A percentile compares a stretch with the other conserved stretches of the same genome.
These are phyloP conservation scores for Sycophila texana DNA, from an alignment of 2,888 invertebrate species.

Conservation along the genomic window DNA sequence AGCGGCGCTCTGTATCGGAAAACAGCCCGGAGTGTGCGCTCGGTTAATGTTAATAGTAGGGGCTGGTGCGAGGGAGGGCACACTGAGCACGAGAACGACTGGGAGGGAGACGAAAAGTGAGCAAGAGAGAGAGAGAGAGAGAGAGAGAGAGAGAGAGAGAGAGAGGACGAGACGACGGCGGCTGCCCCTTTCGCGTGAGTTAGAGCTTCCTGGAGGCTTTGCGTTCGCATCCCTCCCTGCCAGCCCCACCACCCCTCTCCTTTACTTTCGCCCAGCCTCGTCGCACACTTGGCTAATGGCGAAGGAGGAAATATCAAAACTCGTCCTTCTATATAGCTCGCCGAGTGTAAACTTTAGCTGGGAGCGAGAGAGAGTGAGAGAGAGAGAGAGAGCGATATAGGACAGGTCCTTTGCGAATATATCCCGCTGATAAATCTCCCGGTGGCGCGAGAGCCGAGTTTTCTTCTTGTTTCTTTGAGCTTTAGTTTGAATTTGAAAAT, in stretches of 20 bases:
- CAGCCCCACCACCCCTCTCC: conserved; percentile 30
- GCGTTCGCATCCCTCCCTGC: conserved; percentile 62
- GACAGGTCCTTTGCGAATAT: conserved; percentile 24
- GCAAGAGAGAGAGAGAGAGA: conserved; percentile 25
- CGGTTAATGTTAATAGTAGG: conserved; percentile 70
- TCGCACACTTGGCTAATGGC: conserved; percentile 62
- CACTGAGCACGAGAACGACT: neutral
- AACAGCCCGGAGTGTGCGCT: conserved; percentile 60
- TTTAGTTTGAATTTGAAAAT: conserved; percentile 24
- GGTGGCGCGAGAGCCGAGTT: neutral
- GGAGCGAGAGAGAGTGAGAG: too few species aligned
- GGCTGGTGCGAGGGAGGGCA: conserved; percentile 60
- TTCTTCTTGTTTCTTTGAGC: conserved; percentile 9
- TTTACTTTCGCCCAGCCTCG: conserved; percentile 6
- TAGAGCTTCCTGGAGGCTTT: conserved; percentile 70
- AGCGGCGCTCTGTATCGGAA: conserved; percentile 43
- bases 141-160: conserved; percentile 32
- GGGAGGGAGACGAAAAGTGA: conserved; percentile 13
- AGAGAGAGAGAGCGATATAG: neutral
- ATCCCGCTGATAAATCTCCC: conserved; percentile 18
- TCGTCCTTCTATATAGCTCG: conserved; percentile 21
- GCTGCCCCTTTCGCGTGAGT: conserved; percentile 67
- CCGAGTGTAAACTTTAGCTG: conserved; percentile 43
- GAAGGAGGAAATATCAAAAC: conserved; percentile 68
- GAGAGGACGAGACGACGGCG: conserved; percentile 2